Evolutionary conservation across 2,888 invertebrate genomes (phyloP), one percentile per base, ranked within the genome.

Genomic region (Melinaea marsaeus): DNA sequence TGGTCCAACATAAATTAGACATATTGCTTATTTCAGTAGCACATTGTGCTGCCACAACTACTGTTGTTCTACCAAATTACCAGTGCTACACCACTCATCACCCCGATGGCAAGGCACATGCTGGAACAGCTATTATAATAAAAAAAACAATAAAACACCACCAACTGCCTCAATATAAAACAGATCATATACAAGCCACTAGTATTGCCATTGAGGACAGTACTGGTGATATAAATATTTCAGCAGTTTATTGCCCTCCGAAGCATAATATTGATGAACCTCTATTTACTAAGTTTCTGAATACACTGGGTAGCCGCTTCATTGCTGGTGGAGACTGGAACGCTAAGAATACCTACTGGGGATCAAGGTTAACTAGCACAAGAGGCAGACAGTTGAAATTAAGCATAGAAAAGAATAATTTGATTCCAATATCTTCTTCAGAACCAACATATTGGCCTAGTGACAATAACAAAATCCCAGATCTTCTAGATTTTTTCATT

Each of bases 381-480:
- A 61, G 68, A 47, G 66, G 67, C 3, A 33, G 68, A 13, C 45
- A 67, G 35, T 37, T 68, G 2, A 62, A 60, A 7, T 11, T 11
- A 32, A 37, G 60, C 32, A 11, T 66, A 0, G 62, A 64, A 4
- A 13, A n/a, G 46, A 57, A 60, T 3, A 13, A 55, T 2, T 47
- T 71, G 0, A 32, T 6, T 0, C 32, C 67, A 2, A 57, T 68
- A 4, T 60, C 71, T 0, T 55, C 73, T 2, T 6, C 59, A 2
- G 67, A 70, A 58, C 72, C 74, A 0, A 73, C 68, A 7, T 65
- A 72, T 35, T 72, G 72, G 69, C 69, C 70, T 4, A 60, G 69
- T 11, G 70, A 70, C 61, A 57, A 66, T 7, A 63, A 65, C 1
- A 71, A 63, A 63, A 42, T 56, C 1, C 70, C 74, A 1, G 71